phyloP scores from a whole-genome alignment of 2,797 vertebrate genomes.

The Onychomys torridus region DNA sequence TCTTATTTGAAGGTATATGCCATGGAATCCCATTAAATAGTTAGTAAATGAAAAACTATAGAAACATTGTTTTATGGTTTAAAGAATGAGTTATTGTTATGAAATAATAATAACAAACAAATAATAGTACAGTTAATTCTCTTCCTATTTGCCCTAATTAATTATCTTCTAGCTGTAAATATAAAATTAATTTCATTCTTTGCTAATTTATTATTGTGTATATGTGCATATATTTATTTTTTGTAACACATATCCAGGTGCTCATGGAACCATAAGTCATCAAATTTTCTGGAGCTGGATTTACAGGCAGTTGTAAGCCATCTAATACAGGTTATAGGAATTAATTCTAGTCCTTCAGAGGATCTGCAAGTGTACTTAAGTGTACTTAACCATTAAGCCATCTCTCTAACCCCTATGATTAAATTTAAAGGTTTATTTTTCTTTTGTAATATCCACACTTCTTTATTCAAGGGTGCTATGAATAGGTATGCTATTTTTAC shows the following conservation, averaged over 20 bases:
- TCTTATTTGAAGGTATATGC: background rate
- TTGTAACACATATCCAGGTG: background rate
- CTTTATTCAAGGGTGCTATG: background rate
- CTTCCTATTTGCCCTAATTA: background rate
- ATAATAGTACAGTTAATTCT: background rate
- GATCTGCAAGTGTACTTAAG: background rate
- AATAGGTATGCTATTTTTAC: background rate
- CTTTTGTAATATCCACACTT: background rate
- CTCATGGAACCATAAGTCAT: background rate
- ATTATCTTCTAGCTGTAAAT: background rate
- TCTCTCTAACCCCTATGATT: background rate
- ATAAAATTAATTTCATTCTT: background rate
- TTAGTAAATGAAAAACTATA: background rate
- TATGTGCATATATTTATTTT: background rate
- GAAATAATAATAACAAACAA: background rate
- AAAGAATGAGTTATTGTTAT: background rate
- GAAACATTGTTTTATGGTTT: background rate
- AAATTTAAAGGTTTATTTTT: background rate
- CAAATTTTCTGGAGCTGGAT: background rate
- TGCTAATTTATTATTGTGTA: background rate
- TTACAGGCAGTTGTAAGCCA: background rate
- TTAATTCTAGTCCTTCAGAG: background rate
- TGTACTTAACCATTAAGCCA: background rate
- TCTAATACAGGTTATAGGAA: background rate
- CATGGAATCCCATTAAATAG: background rate